Conservation (phyloP, 2,113 vertebrate genomes). For the Anolis carolinensis region DNA sequence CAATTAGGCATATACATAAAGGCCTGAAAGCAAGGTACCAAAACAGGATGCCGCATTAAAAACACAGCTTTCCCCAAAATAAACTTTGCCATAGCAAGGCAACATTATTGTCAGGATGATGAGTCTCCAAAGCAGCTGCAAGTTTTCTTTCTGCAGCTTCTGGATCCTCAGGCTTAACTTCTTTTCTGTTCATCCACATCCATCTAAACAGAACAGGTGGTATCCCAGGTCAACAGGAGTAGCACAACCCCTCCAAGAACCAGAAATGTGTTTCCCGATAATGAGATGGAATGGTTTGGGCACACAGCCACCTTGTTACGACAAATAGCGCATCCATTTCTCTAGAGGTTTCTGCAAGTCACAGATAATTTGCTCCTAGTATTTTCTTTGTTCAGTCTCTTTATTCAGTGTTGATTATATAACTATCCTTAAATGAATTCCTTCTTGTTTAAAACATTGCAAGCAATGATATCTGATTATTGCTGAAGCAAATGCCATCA, state of each 20-base stretch:
- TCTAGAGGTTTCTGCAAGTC: neutral
- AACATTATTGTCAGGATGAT: slow-evolving; percentile 71
- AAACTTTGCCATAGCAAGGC: slow-evolving; percentile 73
- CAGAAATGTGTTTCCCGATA: neutral
- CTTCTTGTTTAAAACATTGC: neutral
- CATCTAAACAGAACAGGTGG: slow-evolving; percentile 13
- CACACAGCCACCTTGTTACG: neutral
- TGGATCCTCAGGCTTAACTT: slow-evolving; percentile 56
- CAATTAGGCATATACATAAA: slow-evolving; percentile 85
- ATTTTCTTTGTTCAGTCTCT: neutral
- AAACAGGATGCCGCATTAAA: slow-evolving; percentile 76
- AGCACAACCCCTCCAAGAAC: neutral
- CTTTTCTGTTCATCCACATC: slow-evolving; percentile 39
- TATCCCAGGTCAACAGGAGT: neutral
- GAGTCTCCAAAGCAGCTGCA: slow-evolving; percentile 52
- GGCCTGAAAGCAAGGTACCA: slow-evolving; percentile 75
- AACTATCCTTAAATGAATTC: no score
- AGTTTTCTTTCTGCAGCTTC: slow-evolving; percentile 48
- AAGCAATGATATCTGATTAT: neutral
- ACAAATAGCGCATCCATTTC: neutral
- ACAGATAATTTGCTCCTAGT: neutral
- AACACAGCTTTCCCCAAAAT: slow-evolving; percentile 75
- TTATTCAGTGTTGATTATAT: no score
- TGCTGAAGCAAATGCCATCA: no score
- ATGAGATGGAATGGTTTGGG: neutral